Base-by-base conservation (phyloP, 2,113 vertebrate species). In the Stictonetta naevosa region DNA sequence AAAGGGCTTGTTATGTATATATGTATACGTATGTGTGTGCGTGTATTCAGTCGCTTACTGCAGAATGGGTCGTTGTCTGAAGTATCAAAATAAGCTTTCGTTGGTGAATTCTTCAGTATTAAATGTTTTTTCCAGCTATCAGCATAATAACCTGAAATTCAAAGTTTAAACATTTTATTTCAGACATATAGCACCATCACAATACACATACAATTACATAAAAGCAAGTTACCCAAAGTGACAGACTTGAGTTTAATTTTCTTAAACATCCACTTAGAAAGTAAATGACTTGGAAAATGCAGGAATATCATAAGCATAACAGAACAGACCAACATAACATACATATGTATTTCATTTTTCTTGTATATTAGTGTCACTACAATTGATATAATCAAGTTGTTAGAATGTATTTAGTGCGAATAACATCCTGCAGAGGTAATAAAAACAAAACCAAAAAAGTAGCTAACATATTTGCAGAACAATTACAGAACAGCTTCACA, bases 21-120 rank as follows among this genome's bases (percentile, higher is more conserved):
- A 10, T 25, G 58, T 34, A 62, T 36, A 36, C 14, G 17, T 16
- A 10, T 29, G 26, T 40, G 15, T 40, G 22, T 34, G 11, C 13
- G 62, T 52, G 52, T 36, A 48, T 79, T 90, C 79, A 92, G 69
- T 56, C 55, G 97, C 98, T 99, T 83, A 99, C 99, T 98, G 91
- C 97, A 98, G 96, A 98, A 99, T 59, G 99, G 99, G 20, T 98
- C 96, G 14, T 97, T 36, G 9, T 95, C 92, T 0, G 97, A 98
- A 79, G 99, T 99, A 95, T 98, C 98, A 98, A 99, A 99, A 96
- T 97, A 99, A n/a, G 97, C 98, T 96, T 96, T 98, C 4, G 86
- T 98, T 31, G 92, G 81, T 85, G 93, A 95, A 38, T 40, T 68
- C 22, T 81, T 98, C 97, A 74, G 93, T 95, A 76, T 98, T 88